phyloP scores from a whole-genome alignment of 1,140 invertebrate species.

The Rhopalosiphum maidis region DNA sequence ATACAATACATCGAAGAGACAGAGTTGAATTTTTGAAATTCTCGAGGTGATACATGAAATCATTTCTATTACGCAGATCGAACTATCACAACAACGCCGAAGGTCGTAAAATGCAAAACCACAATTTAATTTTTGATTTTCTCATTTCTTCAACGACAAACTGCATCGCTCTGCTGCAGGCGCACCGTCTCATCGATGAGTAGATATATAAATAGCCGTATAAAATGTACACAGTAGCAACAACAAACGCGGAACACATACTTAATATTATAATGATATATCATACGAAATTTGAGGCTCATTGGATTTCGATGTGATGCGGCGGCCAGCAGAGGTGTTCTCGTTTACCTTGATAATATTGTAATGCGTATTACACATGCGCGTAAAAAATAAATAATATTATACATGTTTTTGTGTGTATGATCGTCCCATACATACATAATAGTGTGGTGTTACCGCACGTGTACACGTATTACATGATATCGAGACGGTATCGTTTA shows the following conservation, averaged over 20 bases:
- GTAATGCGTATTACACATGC: background rate
- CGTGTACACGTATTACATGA: background rate
- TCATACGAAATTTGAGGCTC: background rate
- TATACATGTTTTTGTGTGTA: background rate
- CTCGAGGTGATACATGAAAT: background rate
- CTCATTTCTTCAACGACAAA: background rate
- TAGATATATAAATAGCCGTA: background rate
- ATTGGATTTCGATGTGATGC: slow-evolving; percentile 1
- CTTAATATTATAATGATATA: background rate
- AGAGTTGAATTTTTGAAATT: background rate
- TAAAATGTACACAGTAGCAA: background rate
- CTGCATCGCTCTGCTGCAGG: no score
- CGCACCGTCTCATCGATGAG: background rate
- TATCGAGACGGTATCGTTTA: background rate
- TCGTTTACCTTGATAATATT: slow-evolving; percentile 48
- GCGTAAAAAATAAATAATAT: background rate
- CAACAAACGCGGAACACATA: background rate
- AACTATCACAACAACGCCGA: background rate
- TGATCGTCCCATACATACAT: background rate
- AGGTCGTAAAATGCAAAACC: background rate
- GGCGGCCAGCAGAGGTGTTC: slow-evolving; percentile 19
- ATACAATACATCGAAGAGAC: background rate
- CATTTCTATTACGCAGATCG: background rate
- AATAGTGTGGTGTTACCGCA: background rate
- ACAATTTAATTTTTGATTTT: background rate